Base-by-base conservation (phyloP, 2,797 vertebrate species). In the Chaetophractus vellerosus region DNA sequence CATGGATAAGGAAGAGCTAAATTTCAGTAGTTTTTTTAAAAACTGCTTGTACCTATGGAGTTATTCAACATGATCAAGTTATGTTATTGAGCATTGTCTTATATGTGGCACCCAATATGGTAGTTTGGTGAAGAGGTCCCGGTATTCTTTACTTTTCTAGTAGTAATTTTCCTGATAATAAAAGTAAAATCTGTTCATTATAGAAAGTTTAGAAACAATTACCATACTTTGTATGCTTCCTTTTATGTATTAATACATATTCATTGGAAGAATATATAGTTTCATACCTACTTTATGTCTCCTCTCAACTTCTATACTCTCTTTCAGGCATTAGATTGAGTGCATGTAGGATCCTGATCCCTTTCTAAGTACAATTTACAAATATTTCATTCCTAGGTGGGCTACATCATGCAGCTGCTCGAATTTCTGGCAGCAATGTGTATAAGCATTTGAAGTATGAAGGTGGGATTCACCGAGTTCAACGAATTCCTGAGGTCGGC, bases 401-500 rank as follows among this genome's bases (percentile, higher is more conserved):
- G 28, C 93, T 99, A 57, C 99, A 99, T 98, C 99, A 99, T 14
- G 99, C 99, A 1, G 98, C 99, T 0, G 99, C 99, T 26, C 98
- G 98, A 68, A 98, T 99, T 98, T 98, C 98, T 0, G 99, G 99
- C 31, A 98, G 99, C 31, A 94, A 97, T 0, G 99, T 99, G 84
- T 99, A 99, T 97, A 98, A 98, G 97, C 98, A 98, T 91, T 98
- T 99, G 98, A 99, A 99, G 94, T 99, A 99, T 12, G 99, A 99
- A 97, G 99, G 99, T 88, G 99, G 99, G 15, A 99, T 99, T 9
- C 99, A 99, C 83, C 97, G 99, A 79, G 99, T 99, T 28, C 99
- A 99, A 96, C 98, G 99, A 81, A 99, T 99, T 98, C 99, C 99
- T 0, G 99, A 99, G 97, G 99, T 98, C 0, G 99, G 99, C 71